These are phyloP conservation scores for Diarsia mendica DNA, from an alignment of 2,888 invertebrate genomes.

Conservation along the genomic window DNA sequence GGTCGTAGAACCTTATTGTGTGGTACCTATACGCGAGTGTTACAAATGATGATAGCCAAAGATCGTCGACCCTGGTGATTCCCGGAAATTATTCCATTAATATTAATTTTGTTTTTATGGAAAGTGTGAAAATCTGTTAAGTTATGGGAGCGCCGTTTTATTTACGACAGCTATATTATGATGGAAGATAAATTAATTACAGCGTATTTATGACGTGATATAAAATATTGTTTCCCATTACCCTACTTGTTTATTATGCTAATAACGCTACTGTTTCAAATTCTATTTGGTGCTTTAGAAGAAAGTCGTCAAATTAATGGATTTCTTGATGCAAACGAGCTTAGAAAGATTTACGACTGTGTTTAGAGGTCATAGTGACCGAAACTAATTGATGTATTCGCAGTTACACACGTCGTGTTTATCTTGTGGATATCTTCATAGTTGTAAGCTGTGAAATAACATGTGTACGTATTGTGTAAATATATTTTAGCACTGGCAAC, in stretches of 20 bases:
- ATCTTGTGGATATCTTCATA: conserved; percentile 34
- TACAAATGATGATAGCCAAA: conserved; percentile 49
- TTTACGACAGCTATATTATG: conserved; percentile 46
- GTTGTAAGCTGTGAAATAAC: conserved; percentile 29
- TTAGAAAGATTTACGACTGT: conserved; percentile 46
- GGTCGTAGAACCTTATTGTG: conserved; percentile 70
- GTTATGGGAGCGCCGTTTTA: conserved; percentile 32
- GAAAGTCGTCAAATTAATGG: conserved; percentile 50
- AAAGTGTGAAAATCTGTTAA: conserved; percentile 58
- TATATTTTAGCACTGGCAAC: conserved; percentile 39
- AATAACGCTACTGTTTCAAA: conserved; percentile 58
- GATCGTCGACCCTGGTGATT: conserved; percentile 52
- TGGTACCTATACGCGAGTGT: conserved; percentile 57
- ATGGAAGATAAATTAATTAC: conserved; percentile 52
- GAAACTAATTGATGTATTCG: conserved; percentile 44
- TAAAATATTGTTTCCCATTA: conserved; percentile 54
- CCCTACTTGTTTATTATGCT: conserved; percentile 46
- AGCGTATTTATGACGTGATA: conserved; percentile 41
- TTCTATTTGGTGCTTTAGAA: conserved; percentile 34
- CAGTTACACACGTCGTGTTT: conserved; percentile 41
- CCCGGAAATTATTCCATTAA: conserved; percentile 61
- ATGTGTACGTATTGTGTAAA: conserved; percentile 42
- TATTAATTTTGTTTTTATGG: conserved; percentile 58
- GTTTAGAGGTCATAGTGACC: conserved; percentile 44
- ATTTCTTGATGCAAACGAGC: conserved; percentile 37